phyloP scores from a whole-genome alignment of 2,113 vertebrate species.

The Sinocyclocheilus rhinocerous region DNA sequence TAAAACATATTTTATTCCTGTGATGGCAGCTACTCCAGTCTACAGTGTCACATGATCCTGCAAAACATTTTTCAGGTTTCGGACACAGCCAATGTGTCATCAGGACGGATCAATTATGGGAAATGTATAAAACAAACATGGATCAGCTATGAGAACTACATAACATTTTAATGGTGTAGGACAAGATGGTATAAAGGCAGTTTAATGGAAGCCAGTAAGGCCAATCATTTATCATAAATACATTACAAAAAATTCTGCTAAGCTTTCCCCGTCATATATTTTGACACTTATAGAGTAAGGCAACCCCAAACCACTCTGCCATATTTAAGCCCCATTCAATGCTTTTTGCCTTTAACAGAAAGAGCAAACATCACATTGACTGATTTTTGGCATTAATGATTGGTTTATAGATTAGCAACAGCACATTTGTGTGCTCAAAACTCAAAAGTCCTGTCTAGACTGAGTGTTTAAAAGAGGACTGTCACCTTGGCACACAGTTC shows the following conservation, averaged over 20 bases:
- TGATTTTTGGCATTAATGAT: constrained; percentile 22
- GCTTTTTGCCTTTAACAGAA: constrained; percentile 1
- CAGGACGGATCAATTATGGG: neutral
- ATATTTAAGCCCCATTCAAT: neutral
- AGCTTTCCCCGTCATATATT: constrained; percentile 14
- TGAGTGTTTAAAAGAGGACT: neutral
- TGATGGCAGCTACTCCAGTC: neutral
- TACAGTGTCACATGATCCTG: neutral
- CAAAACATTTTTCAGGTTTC: neutral
- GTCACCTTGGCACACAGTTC: constrained; percentile 2
- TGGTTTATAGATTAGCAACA: constrained; percentile 3
- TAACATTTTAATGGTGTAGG: neutral
- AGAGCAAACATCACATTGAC: constrained; percentile 15
- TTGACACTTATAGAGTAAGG: constrained; percentile 28
- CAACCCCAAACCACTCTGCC: neutral
- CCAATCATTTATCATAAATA: neutral
- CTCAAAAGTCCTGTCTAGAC: neutral
- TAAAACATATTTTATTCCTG: neutral
- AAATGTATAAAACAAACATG: neutral
- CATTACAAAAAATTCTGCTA: constrained; percentile 1
- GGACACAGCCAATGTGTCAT: neutral
- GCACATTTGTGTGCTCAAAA: neutral
- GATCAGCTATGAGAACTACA: neutral
- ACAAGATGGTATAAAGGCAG: neutral
- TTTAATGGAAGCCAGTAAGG: constrained; percentile 25